Evolutionary conservation across 2,888 invertebrate species (phyloP), one percentile per base, ranked within the genome.

Genomic region (Cetonia aurata): DNA sequence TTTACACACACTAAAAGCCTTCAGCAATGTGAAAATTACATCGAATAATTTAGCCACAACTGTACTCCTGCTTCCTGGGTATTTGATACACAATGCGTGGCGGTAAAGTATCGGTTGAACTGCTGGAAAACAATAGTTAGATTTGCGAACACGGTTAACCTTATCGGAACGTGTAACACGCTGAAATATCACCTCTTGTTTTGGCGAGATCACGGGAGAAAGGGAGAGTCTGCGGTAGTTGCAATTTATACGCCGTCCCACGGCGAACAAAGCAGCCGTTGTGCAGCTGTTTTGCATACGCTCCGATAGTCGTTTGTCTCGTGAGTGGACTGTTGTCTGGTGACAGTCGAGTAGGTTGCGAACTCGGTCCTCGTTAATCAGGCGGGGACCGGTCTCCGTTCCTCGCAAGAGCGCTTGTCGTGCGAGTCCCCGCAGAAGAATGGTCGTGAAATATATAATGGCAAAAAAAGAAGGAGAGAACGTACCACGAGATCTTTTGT

Each of bases 241-340:
- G 48, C 44, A 56, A 57, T 68, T 57, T 68, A 71, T 71, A 37
- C 70, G 60, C 60, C 60, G 67, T 69, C 72, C 71, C 72, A 71
- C 66, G 62, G 55, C 71, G 68, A 68, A 71, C 72, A 72, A 75
- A 71, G 67, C 70, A 62, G 65, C 67, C 60, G 62, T 70, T 70
- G 42, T 52, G 67, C 74, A 72, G 72, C 74, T 74, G 73, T 48
- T 72, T 72, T 74, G 70, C 73, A 75, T 73, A 66, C 69, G 62
- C 53, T 66, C 72, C 69, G 67, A 71, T 70, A 67, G 59, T 55
- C 67, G 71, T 71, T 71, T 72, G 70, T 72, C 71, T 65, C 68
- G 62, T 71, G 67, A 69, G 69, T 69, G 69, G 69, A 57, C 60
- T 50, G 69, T 67, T 67, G 57, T 71, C 60, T 66, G 59, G 72